Base-by-base conservation (phyloP, 30 jellyfish, hydroid and myxozoan genomes). In the Aurelia coerulea region DNA sequence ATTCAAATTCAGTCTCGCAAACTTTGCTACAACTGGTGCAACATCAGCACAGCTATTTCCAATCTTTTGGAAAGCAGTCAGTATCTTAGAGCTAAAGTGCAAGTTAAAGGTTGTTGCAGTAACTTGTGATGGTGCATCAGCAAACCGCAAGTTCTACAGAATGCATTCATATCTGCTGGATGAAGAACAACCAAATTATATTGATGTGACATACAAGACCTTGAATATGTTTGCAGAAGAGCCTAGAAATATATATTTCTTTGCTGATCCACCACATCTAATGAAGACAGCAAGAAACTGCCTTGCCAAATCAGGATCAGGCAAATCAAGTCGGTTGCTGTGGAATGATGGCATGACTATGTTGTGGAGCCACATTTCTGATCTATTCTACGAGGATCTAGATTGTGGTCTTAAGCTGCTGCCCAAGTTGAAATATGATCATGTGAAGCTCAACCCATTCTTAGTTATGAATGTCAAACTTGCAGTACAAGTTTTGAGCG, bases 121-220 rank as follows among this genome's bases (percentile, higher is more conserved):
- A 13, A 85, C 94, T 15, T 51, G 94, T 85, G 91, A 85, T 73
- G 91, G 94, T n/a, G 94, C 94, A 19, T 85, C 94, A 12, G 35
- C 91, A 19, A 85, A 73, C 70, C 46, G 94, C 23, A 85, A 62
- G 19, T 54, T 85, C 14, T 85, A 53, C 59, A 31, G 56, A 37
- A 73, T 85, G 91, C 83, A 85, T 62, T 42, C 53, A 4, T 42
- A 42, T 42, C 53, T 42, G 50, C 82, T 31, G 19, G 65, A 39
- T 19, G 92, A 86, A 23, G 95, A 86, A 23, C 31, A 10, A 74
- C 49, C 31, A 18, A 19, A 56, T 33, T 68, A 69, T 80, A 85
- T 79, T 68, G 92, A 88, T 88, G 96, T 88, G 33, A 68, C 81
- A 42, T 71, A 59, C 68, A 49, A 60, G 39, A 86, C 85, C 60